A percentile compares a stretch with the other conserved stretches of the same genome.
Evolutionary conservation across 2,113 vertebrate species (phyloP).

Genomic region (Petrocephalus zakoni): DNA sequence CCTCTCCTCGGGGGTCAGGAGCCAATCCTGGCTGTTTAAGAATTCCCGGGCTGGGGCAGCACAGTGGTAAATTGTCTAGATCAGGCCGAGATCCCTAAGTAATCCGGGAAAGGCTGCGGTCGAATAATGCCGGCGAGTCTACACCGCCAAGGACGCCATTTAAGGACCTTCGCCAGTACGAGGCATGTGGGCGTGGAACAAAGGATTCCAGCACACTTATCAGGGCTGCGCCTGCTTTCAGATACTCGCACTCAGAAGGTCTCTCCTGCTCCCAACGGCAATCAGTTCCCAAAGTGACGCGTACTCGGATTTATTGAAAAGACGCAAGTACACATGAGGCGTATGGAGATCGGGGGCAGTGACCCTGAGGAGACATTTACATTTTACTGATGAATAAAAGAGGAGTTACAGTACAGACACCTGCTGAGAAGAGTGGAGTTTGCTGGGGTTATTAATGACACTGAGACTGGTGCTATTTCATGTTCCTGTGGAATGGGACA

Average conservation of each 20-base stretch:
- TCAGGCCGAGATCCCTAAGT: not conserved
- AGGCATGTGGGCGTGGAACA: not conserved
- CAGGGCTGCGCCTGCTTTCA: not conserved
- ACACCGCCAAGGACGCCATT: not conserved
- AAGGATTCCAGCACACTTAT: not conserved
- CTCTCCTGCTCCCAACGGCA: not conserved
- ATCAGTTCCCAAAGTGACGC: not conserved
- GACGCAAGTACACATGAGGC: not conserved
- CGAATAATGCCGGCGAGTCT: not conserved
- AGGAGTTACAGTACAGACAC: not conserved
- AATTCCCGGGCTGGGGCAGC: not conserved
- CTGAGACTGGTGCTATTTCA: not conserved
- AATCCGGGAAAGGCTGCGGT: not conserved
- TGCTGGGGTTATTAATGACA: not conserved
- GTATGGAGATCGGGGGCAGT: not conserved
- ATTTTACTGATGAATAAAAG: not conserved
- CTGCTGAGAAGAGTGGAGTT: not conserved
- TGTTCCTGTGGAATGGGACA: not conserved
- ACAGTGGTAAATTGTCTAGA: not conserved
- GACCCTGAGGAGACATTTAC: not conserved
- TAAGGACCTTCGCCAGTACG: not conserved
- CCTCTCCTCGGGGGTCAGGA: not conserved
- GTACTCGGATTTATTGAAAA: not conserved
- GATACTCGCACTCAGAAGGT: not conserved
- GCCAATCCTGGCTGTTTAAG: not conserved